phyloP scores from a whole-genome alignment of 2,888 invertebrate genomes.

The Spodoptera littoralis region DNA sequence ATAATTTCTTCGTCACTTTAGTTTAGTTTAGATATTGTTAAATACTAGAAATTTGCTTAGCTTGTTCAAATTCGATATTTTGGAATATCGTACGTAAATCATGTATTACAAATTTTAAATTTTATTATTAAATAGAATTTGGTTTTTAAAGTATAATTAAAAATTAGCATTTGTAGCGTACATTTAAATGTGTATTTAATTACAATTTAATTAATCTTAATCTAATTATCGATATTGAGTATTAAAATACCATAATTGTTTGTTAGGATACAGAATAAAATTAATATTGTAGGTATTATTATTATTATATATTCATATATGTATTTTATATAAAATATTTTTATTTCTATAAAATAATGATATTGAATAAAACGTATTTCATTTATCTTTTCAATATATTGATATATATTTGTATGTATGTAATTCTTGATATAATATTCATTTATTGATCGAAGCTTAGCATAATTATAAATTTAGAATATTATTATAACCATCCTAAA shows the following conservation, averaged over 20 bases:
- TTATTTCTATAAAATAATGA: constrained; percentile 18
- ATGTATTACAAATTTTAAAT: no score
- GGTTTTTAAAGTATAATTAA: no score
- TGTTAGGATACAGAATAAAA: neutral
- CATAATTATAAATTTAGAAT: constrained; percentile 22
- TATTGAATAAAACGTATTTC: neutral
- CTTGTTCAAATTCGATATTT: no score
- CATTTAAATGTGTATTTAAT: no score
- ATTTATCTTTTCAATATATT: neutral
- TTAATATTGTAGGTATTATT: neutral
- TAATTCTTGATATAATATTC: constrained; percentile 5
- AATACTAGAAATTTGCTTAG: neutral
- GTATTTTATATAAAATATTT: neutral
- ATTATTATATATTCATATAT: constrained; percentile 1
- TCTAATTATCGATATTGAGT: constrained; percentile 9
- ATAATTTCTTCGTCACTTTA: neutral
- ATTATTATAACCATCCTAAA: constrained; percentile 22
- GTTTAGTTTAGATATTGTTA: neutral
- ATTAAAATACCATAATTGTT: constrained; percentile 27
- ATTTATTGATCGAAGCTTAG: constrained; percentile 20
- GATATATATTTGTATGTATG: neutral
- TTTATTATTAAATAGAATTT: no score
- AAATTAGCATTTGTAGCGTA: no score
- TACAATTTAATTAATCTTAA: no score
- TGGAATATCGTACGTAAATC: no score